A percentile compares a stretch with the other conserved stretches of the same genome.
Evolutionary conservation across 2,888 invertebrate species (phyloP).

Genomic region (Brenthis daphne): DNA sequence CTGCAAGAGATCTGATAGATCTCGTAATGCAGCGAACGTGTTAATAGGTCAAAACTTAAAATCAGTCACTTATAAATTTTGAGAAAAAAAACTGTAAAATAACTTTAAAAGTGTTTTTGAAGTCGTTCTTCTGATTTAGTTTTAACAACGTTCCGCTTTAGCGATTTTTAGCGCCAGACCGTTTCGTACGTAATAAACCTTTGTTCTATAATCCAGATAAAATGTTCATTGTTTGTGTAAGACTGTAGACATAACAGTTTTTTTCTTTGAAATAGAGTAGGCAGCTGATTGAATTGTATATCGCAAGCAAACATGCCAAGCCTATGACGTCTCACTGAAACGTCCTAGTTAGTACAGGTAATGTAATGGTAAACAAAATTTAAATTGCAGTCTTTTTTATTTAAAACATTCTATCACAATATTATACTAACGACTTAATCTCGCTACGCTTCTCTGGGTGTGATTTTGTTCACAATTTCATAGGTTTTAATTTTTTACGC

Average conservation of each 20-base stretch:
- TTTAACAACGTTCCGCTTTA: conserved; percentile 6
- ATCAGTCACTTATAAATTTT: no score
- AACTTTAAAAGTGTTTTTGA: neutral
- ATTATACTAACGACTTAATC: no score
- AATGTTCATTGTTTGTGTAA: conserved; percentile 22
- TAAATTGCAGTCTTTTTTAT: no score
- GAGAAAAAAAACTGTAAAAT: no score
- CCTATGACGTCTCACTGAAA: conserved; percentile 4
- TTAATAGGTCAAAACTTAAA: no score
- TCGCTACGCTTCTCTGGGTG: no score
- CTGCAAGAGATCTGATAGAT: no score
- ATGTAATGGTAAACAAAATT: neutral
- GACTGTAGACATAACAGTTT: conserved; percentile 28
- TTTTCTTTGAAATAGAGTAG: conserved; percentile 13
- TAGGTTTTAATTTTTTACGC: no score
- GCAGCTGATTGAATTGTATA: conserved; percentile 18
- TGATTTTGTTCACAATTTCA: no score
- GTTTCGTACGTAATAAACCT: conserved; percentile 29
- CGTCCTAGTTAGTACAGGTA: neutral
- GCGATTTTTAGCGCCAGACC: conserved; percentile 2
- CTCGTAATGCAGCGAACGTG: no score
- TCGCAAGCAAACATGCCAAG: conserved; percentile 1
- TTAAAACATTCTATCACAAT: no score
- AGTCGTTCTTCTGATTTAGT: conserved; percentile 9
- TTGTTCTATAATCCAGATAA: conserved; percentile 27